phyloP scores from a whole-genome alignment of 2,888 invertebrate genomes.

The Rhopalosiphum nymphaeae region DNA sequence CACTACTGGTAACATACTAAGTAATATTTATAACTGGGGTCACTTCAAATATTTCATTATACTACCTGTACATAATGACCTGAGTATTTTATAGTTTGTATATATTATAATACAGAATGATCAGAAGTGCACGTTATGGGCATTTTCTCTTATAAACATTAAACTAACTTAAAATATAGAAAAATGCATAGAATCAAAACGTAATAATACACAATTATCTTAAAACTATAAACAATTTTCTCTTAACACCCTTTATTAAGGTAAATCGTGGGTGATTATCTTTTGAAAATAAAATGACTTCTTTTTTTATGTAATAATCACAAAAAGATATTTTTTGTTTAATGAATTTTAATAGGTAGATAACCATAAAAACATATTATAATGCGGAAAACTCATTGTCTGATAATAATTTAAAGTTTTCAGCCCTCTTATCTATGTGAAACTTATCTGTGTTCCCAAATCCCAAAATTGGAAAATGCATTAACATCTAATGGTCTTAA shows the following conservation, averaged over 20 bases:
- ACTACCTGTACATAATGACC: neutral
- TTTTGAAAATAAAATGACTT: neutral
- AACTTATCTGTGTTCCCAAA: neutral
- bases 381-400: neutral
- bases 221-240: neutral
- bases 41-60: neutral
- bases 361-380: neutral
- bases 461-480: neutral
- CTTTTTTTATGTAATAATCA: neutral
- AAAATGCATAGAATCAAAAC: neutral
- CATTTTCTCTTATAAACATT: neutral
- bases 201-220: neutral
- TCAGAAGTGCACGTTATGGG: neutral
- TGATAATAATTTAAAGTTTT: neutral
- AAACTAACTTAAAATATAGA: neutral
- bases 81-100: neutral
- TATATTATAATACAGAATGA: neutral
- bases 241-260: neutral
- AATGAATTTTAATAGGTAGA: neutral
- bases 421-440: neutral
- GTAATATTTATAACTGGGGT: neutral
- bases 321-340: neutral
- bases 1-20: neutral
- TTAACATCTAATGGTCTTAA: neutral
- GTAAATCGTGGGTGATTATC: neutral